phyloP scores from a whole-genome alignment of 1,140 invertebrate genomes.

The Sinella curviseta region DNA sequence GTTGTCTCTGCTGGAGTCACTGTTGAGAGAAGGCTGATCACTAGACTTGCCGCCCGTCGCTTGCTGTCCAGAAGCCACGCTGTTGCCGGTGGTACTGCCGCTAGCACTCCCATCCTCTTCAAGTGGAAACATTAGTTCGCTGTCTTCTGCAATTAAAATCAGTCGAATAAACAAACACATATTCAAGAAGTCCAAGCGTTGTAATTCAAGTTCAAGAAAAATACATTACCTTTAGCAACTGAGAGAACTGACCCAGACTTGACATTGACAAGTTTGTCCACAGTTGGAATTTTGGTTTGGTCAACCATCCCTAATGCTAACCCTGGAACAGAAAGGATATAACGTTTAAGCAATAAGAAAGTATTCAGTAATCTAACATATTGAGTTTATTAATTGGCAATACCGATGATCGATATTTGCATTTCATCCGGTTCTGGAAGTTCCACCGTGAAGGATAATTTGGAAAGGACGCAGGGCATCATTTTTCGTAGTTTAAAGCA shows the following conservation, averaged over 20 bases:
- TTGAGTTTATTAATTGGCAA: constrained; percentile 29
- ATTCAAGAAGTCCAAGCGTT: neutral
- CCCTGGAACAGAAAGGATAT: neutral
- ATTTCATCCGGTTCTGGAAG: constrained; percentile 86
- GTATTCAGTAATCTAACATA: too few species aligned
- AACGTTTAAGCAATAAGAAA: too few species aligned
- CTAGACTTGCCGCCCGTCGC: neutral
- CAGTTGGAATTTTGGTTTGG: neutral
- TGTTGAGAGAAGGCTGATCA: neutral
- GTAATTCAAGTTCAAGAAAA: neutral
- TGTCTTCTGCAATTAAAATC: constrained; percentile 52
- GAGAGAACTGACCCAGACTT: neutral
- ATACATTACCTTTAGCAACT: neutral
- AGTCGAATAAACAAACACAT: neutral
- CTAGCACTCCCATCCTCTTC: constrained; percentile 64
- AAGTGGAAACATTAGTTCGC: constrained; percentile 69
- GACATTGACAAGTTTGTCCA: neutral
- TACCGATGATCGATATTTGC: constrained; percentile 73
- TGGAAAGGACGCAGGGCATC: constrained; percentile 77
- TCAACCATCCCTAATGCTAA: neutral
- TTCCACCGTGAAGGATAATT: constrained; percentile 75
- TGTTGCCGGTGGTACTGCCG: neutral
- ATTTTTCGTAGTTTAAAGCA: constrained; percentile 82
- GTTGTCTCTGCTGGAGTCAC: neutral
- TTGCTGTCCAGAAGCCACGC: neutral